Base-by-base conservation (phyloP, 2,888 invertebrate genomes). In the Polydrusus pterygomalis region DNA sequence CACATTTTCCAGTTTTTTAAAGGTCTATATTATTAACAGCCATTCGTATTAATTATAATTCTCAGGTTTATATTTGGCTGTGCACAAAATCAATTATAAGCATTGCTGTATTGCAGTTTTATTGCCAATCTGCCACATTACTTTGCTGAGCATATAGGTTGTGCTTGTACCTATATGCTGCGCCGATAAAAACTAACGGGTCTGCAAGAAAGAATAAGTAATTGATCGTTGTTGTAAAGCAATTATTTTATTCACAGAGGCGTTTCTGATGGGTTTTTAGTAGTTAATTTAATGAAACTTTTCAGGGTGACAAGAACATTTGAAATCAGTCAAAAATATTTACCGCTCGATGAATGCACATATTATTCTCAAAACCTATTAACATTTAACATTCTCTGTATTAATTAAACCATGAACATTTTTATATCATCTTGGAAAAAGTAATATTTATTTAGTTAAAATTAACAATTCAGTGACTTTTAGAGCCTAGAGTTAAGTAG, bases 171-270 rank as follows among this genome's bases (percentile, higher is more conserved):
- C 10, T 34, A 34, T 34, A 34, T 8, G 30, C 13, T 47, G 17
- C 11, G 13, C 25, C 70, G 70, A 62, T 70, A 70, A 70, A 62
- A 70, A 70, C 25, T 70, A 62, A 70, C 70, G 70, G 62, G 64
- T 64, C 49, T 64, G 64, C 49, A 64, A 64, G 64, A 64, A 64
- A 64, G 45, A 47, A 0, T 17, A 34, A 64, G 34, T 64, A 64
- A 64, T 64, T 49, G 34, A 64, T 64, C 49, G 49, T 47, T 47
- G 45, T 47, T 45, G 45, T 43, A 45, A 45, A 34, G 64, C 47
- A 5, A 17, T 34, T 34, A 40, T 54, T 60, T 60, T n/a, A 20
- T 54, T 54, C 47, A 47, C 58, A 38, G 17, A 0, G 58, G 58
- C 58, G 58, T 38, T 60, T 13, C 54, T 30, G 13, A 7, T 30